A percentile compares a stretch with the other conserved stretches of the same genome.
Conservation (phyloP, 2,113 vertebrate species). For the Tympanuchus pallidicinctus region DNA sequence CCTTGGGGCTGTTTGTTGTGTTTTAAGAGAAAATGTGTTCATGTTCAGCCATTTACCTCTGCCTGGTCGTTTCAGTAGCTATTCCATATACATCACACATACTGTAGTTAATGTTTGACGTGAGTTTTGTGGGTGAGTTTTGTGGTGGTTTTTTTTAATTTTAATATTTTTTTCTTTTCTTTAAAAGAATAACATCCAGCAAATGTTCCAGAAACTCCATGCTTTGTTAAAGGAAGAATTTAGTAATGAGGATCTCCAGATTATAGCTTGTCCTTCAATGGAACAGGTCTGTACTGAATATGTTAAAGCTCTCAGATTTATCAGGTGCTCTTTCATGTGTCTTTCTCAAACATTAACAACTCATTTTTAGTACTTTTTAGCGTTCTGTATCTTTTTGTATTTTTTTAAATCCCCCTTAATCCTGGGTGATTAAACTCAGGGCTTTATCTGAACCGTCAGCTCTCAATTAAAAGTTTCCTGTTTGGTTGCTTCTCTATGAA, state of each 20-base stretch:
- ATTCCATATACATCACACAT: not conserved
- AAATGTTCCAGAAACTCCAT: constrained; percentile 94
- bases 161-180: not conserved
- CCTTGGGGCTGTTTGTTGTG: not conserved
- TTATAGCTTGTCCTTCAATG: constrained; percentile 95
- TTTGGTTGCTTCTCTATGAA: not conserved
- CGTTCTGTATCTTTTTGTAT: constrained; percentile 12
- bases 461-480: not conserved
- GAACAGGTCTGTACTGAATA: constrained; percentile 86
- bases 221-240: constrained; percentile 93
- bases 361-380: not conserved
- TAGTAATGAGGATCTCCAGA: constrained; percentile 91
- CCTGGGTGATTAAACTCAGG: not conserved
- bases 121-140: not conserved
- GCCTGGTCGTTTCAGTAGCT: not conserved
- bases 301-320: not conserved
- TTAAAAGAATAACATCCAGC: constrained; percentile 95
- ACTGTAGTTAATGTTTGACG: constrained; percentile 6
- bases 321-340: not conserved
- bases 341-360: not conserved
- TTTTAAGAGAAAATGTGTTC: not conserved
- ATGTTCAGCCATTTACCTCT: not conserved
- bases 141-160: not conserved
- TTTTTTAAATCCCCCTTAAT: not conserved
- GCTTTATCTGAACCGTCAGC: not conserved